Base-by-base conservation (phyloP, 2,113 vertebrate genomes). In the Nematolebias whitei region DNA sequence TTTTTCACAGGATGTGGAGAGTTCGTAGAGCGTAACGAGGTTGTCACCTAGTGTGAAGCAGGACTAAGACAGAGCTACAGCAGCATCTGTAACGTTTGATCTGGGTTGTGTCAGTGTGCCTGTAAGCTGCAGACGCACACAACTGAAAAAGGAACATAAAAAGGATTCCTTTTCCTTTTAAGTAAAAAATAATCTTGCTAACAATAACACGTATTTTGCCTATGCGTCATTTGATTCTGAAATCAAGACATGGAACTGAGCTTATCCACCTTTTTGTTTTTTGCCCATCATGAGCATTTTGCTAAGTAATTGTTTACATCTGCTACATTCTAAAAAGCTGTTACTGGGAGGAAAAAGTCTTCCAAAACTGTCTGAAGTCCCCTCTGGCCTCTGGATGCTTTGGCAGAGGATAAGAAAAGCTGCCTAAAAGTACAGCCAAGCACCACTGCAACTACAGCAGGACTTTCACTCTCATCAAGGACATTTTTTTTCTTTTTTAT, bases 221-320 rank as follows among this genome's bases (percentile, higher is more conserved):
- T 56, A n/a, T n/a, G n/a, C n/a, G 62, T 83, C 72, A 71, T 71
- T 84, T 85, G 66, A 71, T 74, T 51, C 45, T 55, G 56, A 78
- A 82, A 62, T 64, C 48, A 60, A 75, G 61, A 79, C 65, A 79
- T 71, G 59, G 66, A 84, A 66, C 71, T 74, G 53, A 43, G 48
- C 76, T 86, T 82, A 86, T 87, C 67, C 62, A 60, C 29, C 52
- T 45, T 50, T 44, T 71, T 74, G 74, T 58, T 89, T 83, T 68
- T 75, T 71, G 61, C 57, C 65, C 49, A 60, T 88, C 84, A 80
- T 74, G 76, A 83, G 67, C 39, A 9, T 90, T 88, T 88, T 85
- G 74, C 85, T 72, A 63, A 47, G 72, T 90, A 88, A 91, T 87
- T 89, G 87, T 90, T 92, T 87, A 87, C 91, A 92, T 89, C 74